Evolutionary conservation across 2,113 vertebrate species (phyloP), one percentile per base, ranked within the genome.

Genomic region (Equus przewalskii): DNA sequence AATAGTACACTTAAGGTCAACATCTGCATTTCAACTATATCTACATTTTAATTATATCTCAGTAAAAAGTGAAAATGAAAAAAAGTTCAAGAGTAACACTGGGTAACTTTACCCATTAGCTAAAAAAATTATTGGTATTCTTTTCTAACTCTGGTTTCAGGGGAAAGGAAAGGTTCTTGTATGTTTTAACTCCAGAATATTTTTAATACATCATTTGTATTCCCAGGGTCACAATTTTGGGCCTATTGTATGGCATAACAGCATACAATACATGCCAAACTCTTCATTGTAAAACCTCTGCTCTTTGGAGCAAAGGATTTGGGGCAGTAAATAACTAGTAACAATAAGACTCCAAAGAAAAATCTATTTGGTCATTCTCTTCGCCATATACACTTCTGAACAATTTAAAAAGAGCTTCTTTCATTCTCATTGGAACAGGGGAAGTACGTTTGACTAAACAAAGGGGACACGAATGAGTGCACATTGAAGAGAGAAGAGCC

Each of bases 41-140:
- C 58, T 86, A 93, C 1, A 36, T 82, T 93, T 91, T 36, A 85
- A 94, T 51, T 91, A 72, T 51, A 92, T 21, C 18, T 67, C 49
- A 95, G 12, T 75, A 90, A 94, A 95, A 94, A 85, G 81, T 14
- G 65, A 56, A 72, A 54, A 79, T 21, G 56, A n/a, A 67, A 60
- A 33, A 56, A 93, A 81, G 22, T n/a, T 44, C 44, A 94, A 98
- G 76, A 78, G 1, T 96, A 91, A 84, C 9, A 72, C 7, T 96
- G 18, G 15, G 10, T 58, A 65, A 93, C 84, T 89, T 46, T 94
- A 94, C 14, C 22, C 36, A 90, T 30, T 54, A 95, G 83, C 18
- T 56, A 93, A 49, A 81, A 95, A 94, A 94, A 87, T 51, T 58
- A 96, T 0, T 91, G 36, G 24, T 82, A 69, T 7, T 96, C 56